A percentile compares a stretch with the other conserved stretches of the same genome.
phyloP scores from a whole-genome alignment of 2,888 invertebrate species.

The Eristalinus aeneus region DNA sequence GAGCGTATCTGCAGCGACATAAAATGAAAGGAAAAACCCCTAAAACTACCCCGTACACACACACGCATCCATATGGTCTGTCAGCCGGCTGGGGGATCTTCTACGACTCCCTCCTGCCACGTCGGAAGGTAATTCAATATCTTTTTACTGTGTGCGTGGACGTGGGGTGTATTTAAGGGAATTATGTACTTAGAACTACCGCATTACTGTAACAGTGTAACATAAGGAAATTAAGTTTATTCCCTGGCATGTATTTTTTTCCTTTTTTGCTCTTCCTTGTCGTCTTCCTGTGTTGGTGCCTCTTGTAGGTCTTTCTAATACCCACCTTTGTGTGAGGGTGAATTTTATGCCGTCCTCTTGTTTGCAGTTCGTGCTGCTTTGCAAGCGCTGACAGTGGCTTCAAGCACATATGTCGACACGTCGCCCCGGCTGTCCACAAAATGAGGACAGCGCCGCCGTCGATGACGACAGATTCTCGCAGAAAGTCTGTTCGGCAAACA shows the following conservation, averaged over 20 bases:
- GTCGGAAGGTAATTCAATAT: slow-evolving; percentile 67
- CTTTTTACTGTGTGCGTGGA: slow-evolving; percentile 43
- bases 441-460: background rate
- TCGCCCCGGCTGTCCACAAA: background rate
- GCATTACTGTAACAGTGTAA: slow-evolving; percentile 62
- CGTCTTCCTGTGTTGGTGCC: too few species aligned
- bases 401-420: slow-evolving; percentile 51
- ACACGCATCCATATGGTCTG: background rate
- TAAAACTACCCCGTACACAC: slow-evolving; percentile 8
- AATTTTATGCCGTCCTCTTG: slow-evolving; percentile 6
- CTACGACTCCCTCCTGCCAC: background rate
- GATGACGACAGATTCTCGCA: background rate
- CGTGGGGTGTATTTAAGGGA: slow-evolving; percentile 28
- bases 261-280: background rate
- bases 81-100: background rate
- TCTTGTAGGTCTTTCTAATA: slow-evolving; percentile 29
- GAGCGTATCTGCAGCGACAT: slow-evolving; percentile 20
- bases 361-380: slow-evolving; percentile 47
- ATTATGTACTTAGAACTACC: slow-evolving; percentile 70
- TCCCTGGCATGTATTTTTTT: background rate
- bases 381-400: slow-evolving; percentile 55
- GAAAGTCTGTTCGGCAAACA: slow-evolving; percentile 36
- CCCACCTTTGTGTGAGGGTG: background rate
- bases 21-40: slow-evolving; percentile 13
- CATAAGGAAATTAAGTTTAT: slow-evolving; percentile 70